These are phyloP conservation scores for Achlya flavicornis DNA, from an alignment of 2,888 invertebrate genomes.

Conservation along the genomic window DNA sequence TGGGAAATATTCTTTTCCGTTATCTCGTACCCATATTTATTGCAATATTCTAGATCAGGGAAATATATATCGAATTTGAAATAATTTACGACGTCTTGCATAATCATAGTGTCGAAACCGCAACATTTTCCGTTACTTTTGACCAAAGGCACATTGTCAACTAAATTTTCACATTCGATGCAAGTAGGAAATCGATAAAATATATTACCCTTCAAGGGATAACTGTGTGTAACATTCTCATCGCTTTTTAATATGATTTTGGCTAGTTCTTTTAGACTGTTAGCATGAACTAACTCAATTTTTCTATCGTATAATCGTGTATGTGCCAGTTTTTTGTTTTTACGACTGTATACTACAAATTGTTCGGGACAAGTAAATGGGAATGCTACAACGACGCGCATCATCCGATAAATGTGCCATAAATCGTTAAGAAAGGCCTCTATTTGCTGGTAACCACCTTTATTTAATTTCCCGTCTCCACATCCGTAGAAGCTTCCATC, in stretches of 20 bases:
- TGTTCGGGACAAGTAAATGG: constrained; percentile 48
- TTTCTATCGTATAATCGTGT: constrained; percentile 47
- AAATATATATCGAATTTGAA: constrained; percentile 46
- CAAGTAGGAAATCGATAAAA: constrained; percentile 58
- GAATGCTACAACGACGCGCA: constrained; percentile 40
- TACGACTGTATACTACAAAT: constrained; percentile 42
- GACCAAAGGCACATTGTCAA: constrained; percentile 38
- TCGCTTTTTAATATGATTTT: constrained; percentile 24
- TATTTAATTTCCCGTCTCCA: constrained; percentile 35
- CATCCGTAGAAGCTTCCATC: constrained; percentile 35
- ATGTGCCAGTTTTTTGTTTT: constrained; percentile 35
- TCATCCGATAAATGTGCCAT: constrained; percentile 47
- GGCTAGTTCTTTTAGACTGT: constrained; percentile 22
- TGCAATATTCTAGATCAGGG: constrained; percentile 26
- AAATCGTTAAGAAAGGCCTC: constrained; percentile 48
- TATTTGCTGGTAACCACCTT: constrained; percentile 26
- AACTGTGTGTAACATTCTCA: constrained; percentile 38
- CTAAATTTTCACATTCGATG: constrained; percentile 44
- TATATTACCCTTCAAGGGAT: constrained; percentile 50
- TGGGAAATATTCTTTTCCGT: constrained; percentile 26
- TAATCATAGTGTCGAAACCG: constrained; percentile 56
- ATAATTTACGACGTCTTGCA: constrained; percentile 48
- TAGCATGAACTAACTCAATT: constrained; percentile 35
- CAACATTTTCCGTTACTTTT: constrained; percentile 41
- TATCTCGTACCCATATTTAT: constrained; percentile 41